Conservation (phyloP, 1,140 invertebrate species). For the Drosophila sturtevanti region DNA sequence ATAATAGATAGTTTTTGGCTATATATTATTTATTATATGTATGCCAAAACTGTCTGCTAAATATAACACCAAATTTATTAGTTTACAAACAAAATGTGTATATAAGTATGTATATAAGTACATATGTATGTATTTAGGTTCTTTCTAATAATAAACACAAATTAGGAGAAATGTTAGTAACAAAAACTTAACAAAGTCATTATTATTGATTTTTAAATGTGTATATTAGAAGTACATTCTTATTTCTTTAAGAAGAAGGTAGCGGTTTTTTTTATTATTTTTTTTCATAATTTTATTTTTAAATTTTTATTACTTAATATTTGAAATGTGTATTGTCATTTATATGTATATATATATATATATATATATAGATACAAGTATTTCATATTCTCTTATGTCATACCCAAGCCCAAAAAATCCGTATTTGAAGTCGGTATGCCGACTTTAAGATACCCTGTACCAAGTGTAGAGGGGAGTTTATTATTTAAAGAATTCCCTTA, state of each 20-base stretch:
- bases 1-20: slow-evolving; percentile 10
- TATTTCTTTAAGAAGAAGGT: slow-evolving; percentile 37
- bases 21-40: slow-evolving; percentile 1
- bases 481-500: too few species aligned
- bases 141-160: slow-evolving; percentile 23
- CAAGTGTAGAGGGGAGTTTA: too few species aligned
- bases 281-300: slow-evolving; percentile 22
- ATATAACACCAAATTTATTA: slow-evolving; percentile 17
- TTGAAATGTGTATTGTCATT: slow-evolving; percentile 18
- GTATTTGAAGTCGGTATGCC: background rate
- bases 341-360: slow-evolving; percentile 29
- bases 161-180: slow-evolving; percentile 26
- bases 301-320: slow-evolving; percentile 33
- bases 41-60: slow-evolving; percentile 24
- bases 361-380: slow-evolving; percentile 30
- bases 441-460: background rate
- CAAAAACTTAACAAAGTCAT: slow-evolving; percentile 43
- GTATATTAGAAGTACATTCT: slow-evolving; percentile 10
- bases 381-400: slow-evolving; percentile 35
- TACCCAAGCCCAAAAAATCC: slow-evolving; percentile 47
- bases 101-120: slow-evolving; percentile 12
- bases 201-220: slow-evolving; percentile 9
- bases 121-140: slow-evolving; percentile 12
- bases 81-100: slow-evolving; percentile 36
- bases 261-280: slow-evolving; percentile 11